A percentile compares a stretch with the other conserved stretches of the same genome.
Evolutionary conservation across 1,140 invertebrate genomes (phyloP).

Genomic region (Drosophila pallidifrons): DNA sequence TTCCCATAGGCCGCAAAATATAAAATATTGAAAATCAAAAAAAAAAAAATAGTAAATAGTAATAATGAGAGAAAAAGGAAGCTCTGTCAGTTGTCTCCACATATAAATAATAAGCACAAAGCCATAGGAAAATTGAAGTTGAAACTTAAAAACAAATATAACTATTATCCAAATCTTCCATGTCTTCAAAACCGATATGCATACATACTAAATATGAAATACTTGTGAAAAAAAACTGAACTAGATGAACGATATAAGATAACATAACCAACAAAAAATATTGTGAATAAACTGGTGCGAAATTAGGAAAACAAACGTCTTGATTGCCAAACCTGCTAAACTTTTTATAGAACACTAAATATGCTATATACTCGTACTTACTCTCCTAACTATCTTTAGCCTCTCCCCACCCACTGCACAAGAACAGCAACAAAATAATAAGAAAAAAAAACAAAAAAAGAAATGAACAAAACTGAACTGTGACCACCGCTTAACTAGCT

Average conservation of each 20-base stretch:
- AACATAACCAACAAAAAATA: neutral
- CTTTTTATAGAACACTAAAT: slow-evolving; percentile 23
- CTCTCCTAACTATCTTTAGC: slow-evolving; percentile 20
- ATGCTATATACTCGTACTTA: slow-evolving; percentile 1
- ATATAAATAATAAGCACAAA: slow-evolving; percentile 27
- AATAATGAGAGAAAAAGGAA: neutral
- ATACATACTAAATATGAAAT: slow-evolving; percentile 10
- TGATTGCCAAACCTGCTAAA: slow-evolving; percentile 13
- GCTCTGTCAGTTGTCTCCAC: slow-evolving; percentile 8
- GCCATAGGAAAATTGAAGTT: slow-evolving; percentile 5
- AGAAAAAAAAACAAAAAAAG: neutral
- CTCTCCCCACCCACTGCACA: slow-evolving; percentile 60
- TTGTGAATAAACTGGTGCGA: slow-evolving; percentile 47
- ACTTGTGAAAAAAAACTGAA: slow-evolving; percentile 39
- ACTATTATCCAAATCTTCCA: slow-evolving; percentile 38
- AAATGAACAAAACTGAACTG: slow-evolving; percentile 41
- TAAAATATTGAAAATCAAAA: slow-evolving; percentile 24
- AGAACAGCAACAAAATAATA: slow-evolving; percentile 24
- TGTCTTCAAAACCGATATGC: slow-evolving; percentile 5
- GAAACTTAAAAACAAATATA: slow-evolving; percentile 12
- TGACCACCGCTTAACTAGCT: slow-evolving; percentile 69
- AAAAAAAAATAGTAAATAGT: slow-evolving; percentile 16
- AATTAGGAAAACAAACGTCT: slow-evolving; percentile 15
- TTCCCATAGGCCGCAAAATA: slow-evolving; percentile 58
- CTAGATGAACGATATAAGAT: slow-evolving; percentile 6